These are phyloP conservation scores for Cariama cristata DNA, from an alignment of 2,113 vertebrate species.

Conservation along the genomic window DNA sequence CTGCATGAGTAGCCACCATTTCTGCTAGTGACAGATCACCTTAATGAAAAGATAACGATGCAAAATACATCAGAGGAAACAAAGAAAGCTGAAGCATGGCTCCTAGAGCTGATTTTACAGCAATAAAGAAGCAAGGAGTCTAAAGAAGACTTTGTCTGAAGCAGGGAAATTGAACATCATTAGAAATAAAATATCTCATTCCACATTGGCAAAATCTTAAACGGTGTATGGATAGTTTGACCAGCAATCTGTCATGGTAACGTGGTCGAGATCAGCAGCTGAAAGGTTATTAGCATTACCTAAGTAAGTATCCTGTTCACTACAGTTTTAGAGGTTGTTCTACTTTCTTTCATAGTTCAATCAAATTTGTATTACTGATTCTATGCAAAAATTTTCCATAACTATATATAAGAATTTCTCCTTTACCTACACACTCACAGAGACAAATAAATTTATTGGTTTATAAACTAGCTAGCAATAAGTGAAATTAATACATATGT, in stretches of 20 bases:
- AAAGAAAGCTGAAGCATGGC: background rate
- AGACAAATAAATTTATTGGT: background rate
- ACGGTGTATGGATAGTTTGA: background rate
- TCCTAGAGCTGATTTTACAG: background rate
- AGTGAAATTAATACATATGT: background rate
- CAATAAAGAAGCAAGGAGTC: background rate
- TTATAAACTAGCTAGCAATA: background rate
- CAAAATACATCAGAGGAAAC: background rate
- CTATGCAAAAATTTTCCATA: background rate
- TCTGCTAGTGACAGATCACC: background rate
- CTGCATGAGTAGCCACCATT: background rate
- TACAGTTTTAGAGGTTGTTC: background rate
- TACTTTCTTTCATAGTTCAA: background rate
- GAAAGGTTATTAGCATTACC: background rate
- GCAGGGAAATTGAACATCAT: background rate
- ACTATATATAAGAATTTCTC: background rate
- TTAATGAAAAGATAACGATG: background rate
- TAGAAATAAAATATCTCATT: background rate
- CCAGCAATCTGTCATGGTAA: background rate
- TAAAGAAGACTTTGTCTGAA: background rate
- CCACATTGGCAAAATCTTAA: background rate
- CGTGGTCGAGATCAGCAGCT: background rate
- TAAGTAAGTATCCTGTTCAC: background rate
- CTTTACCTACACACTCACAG: background rate
- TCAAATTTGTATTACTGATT: background rate